Conservation (phyloP, 2,888 invertebrate genomes). For the Achlya flavicornis region DNA sequence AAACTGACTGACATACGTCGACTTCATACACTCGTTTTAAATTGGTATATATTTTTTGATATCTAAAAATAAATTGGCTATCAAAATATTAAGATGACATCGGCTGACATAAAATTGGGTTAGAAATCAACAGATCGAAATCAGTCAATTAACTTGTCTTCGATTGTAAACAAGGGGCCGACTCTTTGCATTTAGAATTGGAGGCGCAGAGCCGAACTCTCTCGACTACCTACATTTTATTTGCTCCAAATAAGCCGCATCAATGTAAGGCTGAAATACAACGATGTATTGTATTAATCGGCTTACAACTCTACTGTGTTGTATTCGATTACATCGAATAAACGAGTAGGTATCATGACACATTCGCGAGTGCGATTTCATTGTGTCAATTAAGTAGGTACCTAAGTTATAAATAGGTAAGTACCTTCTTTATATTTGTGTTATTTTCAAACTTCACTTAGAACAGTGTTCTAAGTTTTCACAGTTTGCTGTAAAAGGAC, state of each 20-base stretch:
- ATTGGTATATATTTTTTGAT: no score
- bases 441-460: no score
- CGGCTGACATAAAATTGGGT: constrained; percentile 14
- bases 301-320: background rate
- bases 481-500: no score
- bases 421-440: no score
- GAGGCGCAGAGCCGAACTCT: constrained; percentile 15
- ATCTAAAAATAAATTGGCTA: no score
- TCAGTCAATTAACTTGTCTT: constrained; percentile 32
- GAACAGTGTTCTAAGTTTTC: no score
- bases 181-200: constrained; percentile 36
- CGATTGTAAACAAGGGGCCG: constrained; percentile 32
- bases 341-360: background rate
- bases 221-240: constrained; percentile 28
- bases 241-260: constrained; percentile 27
- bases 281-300: constrained; percentile 21
- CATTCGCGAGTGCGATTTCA: background rate
- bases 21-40: no score
- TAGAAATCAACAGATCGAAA: constrained; percentile 19
- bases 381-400: background rate
- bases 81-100: constrained; percentile 7
- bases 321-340: background rate
- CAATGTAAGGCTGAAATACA: constrained; percentile 21
- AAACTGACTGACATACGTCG: no score
- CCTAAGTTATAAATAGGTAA: no score